phyloP scores from a whole-genome alignment of 2,113 vertebrate genomes.

The Scalopus aquaticus region DNA sequence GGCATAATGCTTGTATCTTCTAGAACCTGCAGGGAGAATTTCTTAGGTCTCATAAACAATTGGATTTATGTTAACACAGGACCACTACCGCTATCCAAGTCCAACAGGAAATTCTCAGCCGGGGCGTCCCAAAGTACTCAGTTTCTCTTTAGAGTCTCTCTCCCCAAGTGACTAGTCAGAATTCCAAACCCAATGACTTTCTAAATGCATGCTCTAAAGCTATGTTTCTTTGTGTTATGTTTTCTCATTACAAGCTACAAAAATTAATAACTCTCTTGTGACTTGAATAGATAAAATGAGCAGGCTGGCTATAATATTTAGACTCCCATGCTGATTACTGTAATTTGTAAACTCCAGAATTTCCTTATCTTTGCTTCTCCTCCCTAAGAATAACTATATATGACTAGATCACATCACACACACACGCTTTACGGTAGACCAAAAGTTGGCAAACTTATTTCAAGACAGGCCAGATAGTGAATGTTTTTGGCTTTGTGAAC shows the following conservation, averaged over 20 bases:
- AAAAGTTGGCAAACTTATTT: not conserved
- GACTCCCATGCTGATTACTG: not conserved
- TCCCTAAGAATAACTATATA: not conserved
- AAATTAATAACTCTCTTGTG: slow-evolving; percentile 30
- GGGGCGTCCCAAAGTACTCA: not conserved
- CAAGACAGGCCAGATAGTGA: not conserved
- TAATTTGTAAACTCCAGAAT: slow-evolving; percentile 13
- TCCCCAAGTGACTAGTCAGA: slow-evolving; percentile 38
- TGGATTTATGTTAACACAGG: not conserved
- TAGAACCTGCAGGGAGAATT: not conserved
- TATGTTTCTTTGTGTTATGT: not conserved
- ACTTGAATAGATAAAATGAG: slow-evolving; percentile 17
- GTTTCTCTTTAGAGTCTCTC: not conserved
- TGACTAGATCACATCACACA: not conserved
- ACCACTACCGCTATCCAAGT: not conserved
- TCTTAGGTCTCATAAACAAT: not conserved
- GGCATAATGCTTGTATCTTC: not conserved
- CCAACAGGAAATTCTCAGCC: not conserved
- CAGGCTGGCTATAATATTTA: not conserved
- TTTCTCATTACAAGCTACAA: not conserved
- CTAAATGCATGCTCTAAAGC: slow-evolving; percentile 33
- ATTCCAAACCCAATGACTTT: slow-evolving; percentile 32
- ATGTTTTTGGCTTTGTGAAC: not conserved
- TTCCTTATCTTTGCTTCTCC: slow-evolving; percentile 12
- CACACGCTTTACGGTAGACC: not conserved